Percentiles rank a stretch among this genome's conserved stretches.
phyloP scores from a whole-genome alignment of 2,113 vertebrate genomes.

The Shinisaurus crocodilurus region DNA sequence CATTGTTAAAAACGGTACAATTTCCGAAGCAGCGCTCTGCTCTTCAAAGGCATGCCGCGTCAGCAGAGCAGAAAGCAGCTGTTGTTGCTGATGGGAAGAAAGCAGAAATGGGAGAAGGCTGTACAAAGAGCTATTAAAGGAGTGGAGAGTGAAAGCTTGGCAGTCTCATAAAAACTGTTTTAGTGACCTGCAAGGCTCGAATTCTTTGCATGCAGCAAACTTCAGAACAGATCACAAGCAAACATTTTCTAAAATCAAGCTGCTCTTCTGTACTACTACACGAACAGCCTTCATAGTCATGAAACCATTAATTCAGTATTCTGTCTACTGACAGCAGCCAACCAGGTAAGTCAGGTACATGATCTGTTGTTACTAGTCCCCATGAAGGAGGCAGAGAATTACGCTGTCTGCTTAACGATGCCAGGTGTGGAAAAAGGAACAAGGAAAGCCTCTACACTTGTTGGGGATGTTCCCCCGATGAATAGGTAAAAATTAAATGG shows the following conservation, averaged over 20 bases:
- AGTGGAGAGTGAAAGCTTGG: neutral
- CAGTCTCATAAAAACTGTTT: neutral
- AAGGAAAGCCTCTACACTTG: too few relatives aligned
- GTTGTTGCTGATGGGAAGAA: neutral
- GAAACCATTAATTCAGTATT: neutral
- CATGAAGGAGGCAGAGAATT: neutral
- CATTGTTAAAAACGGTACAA: neutral
- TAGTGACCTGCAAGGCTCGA: neutral
- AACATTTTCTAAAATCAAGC: neutral
- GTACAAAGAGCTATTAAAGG: constrained; percentile 3
- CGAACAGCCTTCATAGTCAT: neutral
- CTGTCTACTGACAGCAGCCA: neutral
- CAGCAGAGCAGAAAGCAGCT: constrained; percentile 53
- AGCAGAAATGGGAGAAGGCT: constrained; percentile 7
- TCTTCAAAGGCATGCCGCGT: constrained; percentile 35
- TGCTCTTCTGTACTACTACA: neutral
- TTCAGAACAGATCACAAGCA: neutral
- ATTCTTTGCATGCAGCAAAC: neutral
- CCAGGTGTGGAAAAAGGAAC: neutral
- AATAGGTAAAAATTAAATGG: too few relatives aligned
- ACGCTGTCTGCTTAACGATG: neutral
- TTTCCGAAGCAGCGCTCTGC: constrained; percentile 51
- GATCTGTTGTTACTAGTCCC: neutral
- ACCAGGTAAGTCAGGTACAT: neutral
- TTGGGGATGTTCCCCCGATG: too few relatives aligned